Evolutionary conservation across 2,113 vertebrate species (phyloP), one percentile per base, ranked within the genome.

Genomic region (Edolisoma coerulescens): DNA sequence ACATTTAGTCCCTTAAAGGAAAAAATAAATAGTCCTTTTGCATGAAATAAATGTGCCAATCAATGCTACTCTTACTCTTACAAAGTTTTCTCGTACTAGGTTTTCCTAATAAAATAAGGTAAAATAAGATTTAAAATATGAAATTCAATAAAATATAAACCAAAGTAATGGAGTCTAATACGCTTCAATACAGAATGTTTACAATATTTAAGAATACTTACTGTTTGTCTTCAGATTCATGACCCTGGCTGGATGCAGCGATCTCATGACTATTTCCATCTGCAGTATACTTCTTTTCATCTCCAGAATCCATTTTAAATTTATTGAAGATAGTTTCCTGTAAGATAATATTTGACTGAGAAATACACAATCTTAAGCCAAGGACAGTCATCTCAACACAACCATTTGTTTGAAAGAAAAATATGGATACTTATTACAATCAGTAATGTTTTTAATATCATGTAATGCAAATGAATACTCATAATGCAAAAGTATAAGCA

Each of bases 221-320:
- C 97, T 83, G 5, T 94, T 95, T 64, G 16, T 45, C 60, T 92
- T 95, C 57, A 47, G 39, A 35, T 56, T 81, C 87, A 41, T 80
- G 45, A 39, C 2, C 41, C 45, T 64, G 47, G 11, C 13, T 71
- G 50, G 8, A n/a, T 57, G 64, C 52, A 80, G n/a, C 3, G 1
- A 75, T 19, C 32, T 79, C 73, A 50, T 44, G 5, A 67, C 45
- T 77, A n/a, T 96, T 92, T 87, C 79, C 63, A 79, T 84, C 89
- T 41, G 47, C 47, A 50, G n/a, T 27, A 41, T 1, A 4, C 33
- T 63, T 83, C 56, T 39, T 75, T 67, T 89, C 69, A 50, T 86
- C 70, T 50, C 80, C 90, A 86, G 88, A 90, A 78, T 8, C 42
- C 94, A 96, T 97, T 93, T 97, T 75, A 68, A 80, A 93, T 47